A percentile compares a stretch with the other conserved stretches of the same genome.
These are phyloP conservation scores for Pluvialis apricaria DNA, from an alignment of 2,113 vertebrate species.

Conservation along the genomic window DNA sequence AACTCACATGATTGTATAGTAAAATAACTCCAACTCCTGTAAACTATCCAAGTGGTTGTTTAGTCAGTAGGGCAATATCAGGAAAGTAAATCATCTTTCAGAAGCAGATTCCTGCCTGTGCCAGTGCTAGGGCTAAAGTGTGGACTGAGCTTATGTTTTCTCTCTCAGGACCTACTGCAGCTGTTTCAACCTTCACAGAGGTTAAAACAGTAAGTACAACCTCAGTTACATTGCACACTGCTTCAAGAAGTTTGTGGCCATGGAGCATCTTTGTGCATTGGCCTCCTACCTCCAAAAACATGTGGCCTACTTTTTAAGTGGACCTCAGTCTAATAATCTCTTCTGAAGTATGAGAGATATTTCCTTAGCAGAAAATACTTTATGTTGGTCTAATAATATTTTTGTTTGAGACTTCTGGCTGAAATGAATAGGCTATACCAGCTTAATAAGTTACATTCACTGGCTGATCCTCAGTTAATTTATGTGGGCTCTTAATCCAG, in stretches of 20 bases:
- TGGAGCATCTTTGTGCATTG: rapidly evolving
- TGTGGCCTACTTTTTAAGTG: neutral
- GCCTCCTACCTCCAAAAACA: neutral
- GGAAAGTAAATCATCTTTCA: neutral
- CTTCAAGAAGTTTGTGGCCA: neutral
- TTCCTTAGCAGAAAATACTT: neutral
- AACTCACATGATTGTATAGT: neutral
- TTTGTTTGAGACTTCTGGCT: neutral
- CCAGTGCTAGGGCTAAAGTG: neutral
- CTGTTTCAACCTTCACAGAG: neutral
- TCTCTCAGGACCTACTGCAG: neutral
- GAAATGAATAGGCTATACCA: neutral
- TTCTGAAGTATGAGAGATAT: neutral
- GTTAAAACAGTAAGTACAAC: neutral
- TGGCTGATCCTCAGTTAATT: neutral
- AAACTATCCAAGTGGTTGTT: neutral
- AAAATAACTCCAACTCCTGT: neutral
- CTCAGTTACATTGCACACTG: neutral
- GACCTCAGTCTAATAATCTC: neutral
- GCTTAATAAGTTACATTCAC: neutral
- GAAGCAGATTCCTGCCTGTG: neutral
- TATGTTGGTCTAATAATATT: neutral
- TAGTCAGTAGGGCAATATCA: neutral
- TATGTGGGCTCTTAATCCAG: neutral
- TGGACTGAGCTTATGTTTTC: neutral